Conservation (phyloP, 2,113 vertebrate species). For the Chionis minor region DNA sequence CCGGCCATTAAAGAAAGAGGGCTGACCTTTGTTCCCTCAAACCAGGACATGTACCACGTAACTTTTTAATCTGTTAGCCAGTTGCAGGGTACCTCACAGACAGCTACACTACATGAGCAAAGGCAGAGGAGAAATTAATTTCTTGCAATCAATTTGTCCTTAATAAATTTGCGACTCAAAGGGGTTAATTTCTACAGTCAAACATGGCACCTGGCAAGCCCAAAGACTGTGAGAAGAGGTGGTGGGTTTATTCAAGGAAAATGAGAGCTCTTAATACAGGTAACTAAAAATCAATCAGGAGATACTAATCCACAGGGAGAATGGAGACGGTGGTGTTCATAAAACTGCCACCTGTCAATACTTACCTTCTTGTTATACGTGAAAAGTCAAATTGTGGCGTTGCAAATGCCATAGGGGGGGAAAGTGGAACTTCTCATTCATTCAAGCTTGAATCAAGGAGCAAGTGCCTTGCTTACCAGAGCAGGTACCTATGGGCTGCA, state of each 20-base stretch:
- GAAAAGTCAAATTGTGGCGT: not conserved
- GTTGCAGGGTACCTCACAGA: not conserved
- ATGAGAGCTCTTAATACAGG: not conserved
- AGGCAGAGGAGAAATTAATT: not conserved
- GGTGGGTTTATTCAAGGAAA: not conserved
- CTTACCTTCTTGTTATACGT: not conserved
- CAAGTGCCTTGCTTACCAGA: not conserved
- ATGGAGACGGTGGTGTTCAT: not conserved
- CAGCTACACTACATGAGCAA: not conserved
- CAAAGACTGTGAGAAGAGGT: not conserved
- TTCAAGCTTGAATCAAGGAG: not conserved
- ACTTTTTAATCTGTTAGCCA: not conserved
- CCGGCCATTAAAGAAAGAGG: no score
- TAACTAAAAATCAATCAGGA: not conserved
- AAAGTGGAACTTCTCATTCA: not conserved
- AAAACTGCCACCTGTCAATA: not conserved
- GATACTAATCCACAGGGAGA: not conserved
- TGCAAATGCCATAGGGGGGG: fast-evolving
- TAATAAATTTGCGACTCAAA: not conserved
- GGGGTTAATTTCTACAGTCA: not conserved
- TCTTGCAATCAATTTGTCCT: not conserved
- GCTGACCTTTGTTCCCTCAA: no score
- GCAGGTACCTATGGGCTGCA: not conserved
- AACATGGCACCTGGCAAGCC: not conserved
- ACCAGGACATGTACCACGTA: not conserved